Evolutionary conservation across 2,888 invertebrate species (phyloP), one percentile per base, ranked within the genome.

Genomic region (Drosophila emarginata): DNA sequence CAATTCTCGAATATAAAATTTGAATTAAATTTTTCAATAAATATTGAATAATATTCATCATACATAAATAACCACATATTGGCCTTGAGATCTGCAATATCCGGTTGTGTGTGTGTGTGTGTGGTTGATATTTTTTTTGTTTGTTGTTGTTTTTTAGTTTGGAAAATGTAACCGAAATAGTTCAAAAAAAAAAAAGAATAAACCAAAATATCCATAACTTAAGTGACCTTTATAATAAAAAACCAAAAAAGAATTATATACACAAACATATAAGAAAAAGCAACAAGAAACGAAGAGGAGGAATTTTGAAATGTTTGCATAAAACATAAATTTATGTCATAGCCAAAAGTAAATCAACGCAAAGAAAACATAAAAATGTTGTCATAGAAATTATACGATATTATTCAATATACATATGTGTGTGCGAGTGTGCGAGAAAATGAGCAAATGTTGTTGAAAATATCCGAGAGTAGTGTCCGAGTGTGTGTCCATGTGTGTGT

Each of bases 381-480:
- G 69, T 73, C 63, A 51, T 52, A 63, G 59, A 45, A 64, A 40
- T 53, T 36, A 59, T n/a, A 60, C 45, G 18, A 54, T 50, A 51
- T 32, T 32, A 32, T 32, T 32, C 32, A 32, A 32, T 32, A 11
- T 32, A 11, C 9, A 11, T 11, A 11, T 51, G 15, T 40, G 9
- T 40, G 3, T 26, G 26, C 6, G 26, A 5, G n/a, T 39, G 63
- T 61, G 50, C 32, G 32, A 32, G 56, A 60, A 76, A 77, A 85
- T 84, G 74, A 80, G 75, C 78, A 67, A 83, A 78, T 74, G 69
- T 74, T 74, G 69, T 74, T 61, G 68, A 76, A 79, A 77, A 67
- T 32, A 32, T 32, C 32, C 32, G 32, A 32, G 32, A 32, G 32
- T 32, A 32, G 32, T 45, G 40, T 45, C 9, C 15, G 40, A 15